Base-by-base conservation (phyloP, 1,140 invertebrate species). In the Mesaphorura yosii region DNA sequence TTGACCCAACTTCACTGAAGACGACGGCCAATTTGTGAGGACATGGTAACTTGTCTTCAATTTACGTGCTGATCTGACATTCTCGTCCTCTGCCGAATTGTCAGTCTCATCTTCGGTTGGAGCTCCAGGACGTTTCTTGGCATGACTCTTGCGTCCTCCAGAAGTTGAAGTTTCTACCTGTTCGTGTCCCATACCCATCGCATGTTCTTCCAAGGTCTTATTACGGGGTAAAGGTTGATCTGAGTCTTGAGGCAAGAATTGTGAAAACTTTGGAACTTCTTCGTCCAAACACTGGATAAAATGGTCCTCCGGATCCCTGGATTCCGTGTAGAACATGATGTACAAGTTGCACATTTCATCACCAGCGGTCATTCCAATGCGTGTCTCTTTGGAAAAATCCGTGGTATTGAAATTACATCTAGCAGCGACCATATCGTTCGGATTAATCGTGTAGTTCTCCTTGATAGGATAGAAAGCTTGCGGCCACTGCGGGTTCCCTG, bases 331-430 rank as follows among this genome's bases (percentile, higher is more conserved):
- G 31, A 42, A 58, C 57, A 58, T 58, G 23, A 54, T 50, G 65
- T 82, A 82, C 46, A 82, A 72, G 64, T 82, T 82, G 67, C 79
- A 82, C 80, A 82, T 82, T 66, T 82, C 80, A 68, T 82, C 78
- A 26, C 67, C 70, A 15, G 75, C 70, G 10, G 75, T 78, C 15
- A 70, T 60, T 26, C 78, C 76, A 65, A 57, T 61, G 51, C 38
- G 7, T 15, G 68, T 69, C 23, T 28, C 12, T n/a, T 52, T 53
- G 25, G 57, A 47, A 23, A 63, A 60, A 7, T 41, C 42, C 2
- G 64, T 64, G 1, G 71, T 70, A 53, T 69, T 66, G 52, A 64
- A 73, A 28, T 70, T 71, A 55, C 71, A 73, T 14, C 70, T 56
- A 7, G 70, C 71, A 38, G 64, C 62, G 29, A 72, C 25, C n/a